phyloP scores from a whole-genome alignment of 2,797 vertebrate species.

The Amphiprion clarkii region DNA sequence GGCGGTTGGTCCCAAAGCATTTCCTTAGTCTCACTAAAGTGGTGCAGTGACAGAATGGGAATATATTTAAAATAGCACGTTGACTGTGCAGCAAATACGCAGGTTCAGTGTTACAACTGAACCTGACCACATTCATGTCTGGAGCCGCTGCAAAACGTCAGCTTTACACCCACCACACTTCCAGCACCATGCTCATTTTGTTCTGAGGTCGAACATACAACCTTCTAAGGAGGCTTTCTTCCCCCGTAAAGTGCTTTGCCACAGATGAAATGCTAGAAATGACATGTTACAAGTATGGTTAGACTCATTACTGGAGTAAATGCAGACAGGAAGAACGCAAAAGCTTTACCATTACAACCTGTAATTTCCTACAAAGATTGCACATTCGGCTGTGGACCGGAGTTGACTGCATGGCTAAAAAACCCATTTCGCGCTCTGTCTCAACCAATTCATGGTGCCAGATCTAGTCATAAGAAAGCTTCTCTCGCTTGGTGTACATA shows the following conservation, averaged over 20 bases:
- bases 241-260: conserved; percentile 1
- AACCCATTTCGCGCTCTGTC: conserved; percentile 58
- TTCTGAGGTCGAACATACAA: conserved; percentile 38
- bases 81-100: conserved; percentile 33
- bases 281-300: conserved; percentile 30
- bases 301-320: conserved; percentile 54
- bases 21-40: conserved; percentile 37
- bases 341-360: conserved; percentile 55
- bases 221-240: conserved; percentile 30
- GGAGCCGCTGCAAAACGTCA: conserved; percentile 38
- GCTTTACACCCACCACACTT: conserved; percentile 30
- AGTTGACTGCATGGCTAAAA: conserved; percentile 35
- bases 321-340: conserved; percentile 39
- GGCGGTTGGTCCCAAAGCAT: conserved; percentile 31
- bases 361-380: conserved; percentile 64
- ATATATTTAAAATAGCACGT: conserved; percentile 33
- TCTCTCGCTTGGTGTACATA: conserved; percentile 57
- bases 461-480: conserved; percentile 59
- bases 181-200: conserved; percentile 7
- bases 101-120: conserved; percentile 20
- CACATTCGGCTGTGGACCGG: conserved; percentile 40
- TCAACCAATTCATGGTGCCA: conserved; percentile 52
- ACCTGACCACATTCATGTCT: conserved; percentile 27
- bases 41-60: conserved; percentile 31
- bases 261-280: conserved; percentile 41